Evolutionary conservation across 2,888 invertebrate species (phyloP), one percentile per base, ranked within the genome.

Genomic region (Myopa testacea): DNA sequence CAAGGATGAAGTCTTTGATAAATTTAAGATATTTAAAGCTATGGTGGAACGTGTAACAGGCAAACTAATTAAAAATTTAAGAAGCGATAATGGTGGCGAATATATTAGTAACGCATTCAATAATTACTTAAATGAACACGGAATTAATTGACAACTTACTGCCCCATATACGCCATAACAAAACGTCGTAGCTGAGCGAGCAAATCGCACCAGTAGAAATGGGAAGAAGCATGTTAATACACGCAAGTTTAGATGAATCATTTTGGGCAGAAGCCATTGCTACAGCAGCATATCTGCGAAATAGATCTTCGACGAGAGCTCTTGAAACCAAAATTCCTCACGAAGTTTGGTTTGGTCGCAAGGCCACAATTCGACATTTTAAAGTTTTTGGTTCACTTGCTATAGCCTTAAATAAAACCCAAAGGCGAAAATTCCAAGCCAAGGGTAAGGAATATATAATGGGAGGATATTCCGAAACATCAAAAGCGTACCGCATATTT

Each of bases 141-240:
- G 79, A 7, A 82, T 81, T 19, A 76, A 77, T 26, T 62, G 79
- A 45, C 79, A 82, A 69, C 19, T 78, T 8, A 78, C 78, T 34
- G 78, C 75, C 2, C 62, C 68, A 16, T 80, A 81, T 69, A 80
- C 78, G 19, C 80, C 80, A 8, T 78, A 81, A 45, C 79, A 81
- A 37, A 82, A 81, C 71, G 80, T 81, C 10, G 74, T 80, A 4
- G 78, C 81, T 4, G 81, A 82, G 76, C 37, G 78, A n/a, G 60
- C 50, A 2, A 78, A 78, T 34, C n/a, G 73, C 4, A 73, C 80
- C 0, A 16, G 74, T 81, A 65, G 75, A 84, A 45, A 77, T 69
- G 72, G 69, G 84, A 4, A 79, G 85, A 58, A 78, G 81, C 12
- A 82, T 86, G 81, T 40, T 87, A n/a, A 68, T 81, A 0, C 77